These are phyloP conservation scores for Crypturellus tataupa DNA, from an alignment of 2,797 vertebrate species.

Conservation along the genomic window DNA sequence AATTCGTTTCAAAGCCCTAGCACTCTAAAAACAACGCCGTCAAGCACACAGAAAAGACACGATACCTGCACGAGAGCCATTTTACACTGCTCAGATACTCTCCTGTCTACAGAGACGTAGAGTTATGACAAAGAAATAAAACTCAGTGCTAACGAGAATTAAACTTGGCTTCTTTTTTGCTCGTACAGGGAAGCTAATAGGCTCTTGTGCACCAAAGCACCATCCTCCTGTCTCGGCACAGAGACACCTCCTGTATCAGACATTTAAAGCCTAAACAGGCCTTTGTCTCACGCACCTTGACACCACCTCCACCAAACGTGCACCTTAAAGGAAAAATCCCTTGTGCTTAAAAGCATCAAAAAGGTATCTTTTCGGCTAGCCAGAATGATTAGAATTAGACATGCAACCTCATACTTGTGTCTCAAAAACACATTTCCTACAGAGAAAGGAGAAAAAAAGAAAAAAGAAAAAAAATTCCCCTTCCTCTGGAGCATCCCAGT, in stretches of 20 bases:
- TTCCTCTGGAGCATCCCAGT: neutral
- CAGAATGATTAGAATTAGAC: neutral
- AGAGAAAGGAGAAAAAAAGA: too few species aligned
- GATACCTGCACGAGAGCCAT: neutral
- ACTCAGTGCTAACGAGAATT: neutral
- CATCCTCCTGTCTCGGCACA: neutral
- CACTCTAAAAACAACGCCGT: neutral
- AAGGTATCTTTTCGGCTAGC: accelerated
- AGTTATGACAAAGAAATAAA: neutral
- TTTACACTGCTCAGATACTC: neutral
- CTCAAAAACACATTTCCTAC: neutral
- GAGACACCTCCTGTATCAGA: neutral
- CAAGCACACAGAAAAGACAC: neutral
- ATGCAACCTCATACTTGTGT: neutral
- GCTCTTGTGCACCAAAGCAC: neutral
- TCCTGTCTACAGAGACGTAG: neutral
- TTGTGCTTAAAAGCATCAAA: neutral
- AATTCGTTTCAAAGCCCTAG: neutral
- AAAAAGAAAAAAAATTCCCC: neutral
- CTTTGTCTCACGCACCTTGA: neutral
- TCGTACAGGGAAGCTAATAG: neutral
- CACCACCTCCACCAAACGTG: accelerated
- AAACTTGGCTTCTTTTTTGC: neutral
- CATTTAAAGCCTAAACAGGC: neutral
- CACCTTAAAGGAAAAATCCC: accelerated